These are phyloP conservation scores for Aphyosemion australe DNA, from an alignment of 2,113 vertebrate species.

Conservation along the genomic window DNA sequence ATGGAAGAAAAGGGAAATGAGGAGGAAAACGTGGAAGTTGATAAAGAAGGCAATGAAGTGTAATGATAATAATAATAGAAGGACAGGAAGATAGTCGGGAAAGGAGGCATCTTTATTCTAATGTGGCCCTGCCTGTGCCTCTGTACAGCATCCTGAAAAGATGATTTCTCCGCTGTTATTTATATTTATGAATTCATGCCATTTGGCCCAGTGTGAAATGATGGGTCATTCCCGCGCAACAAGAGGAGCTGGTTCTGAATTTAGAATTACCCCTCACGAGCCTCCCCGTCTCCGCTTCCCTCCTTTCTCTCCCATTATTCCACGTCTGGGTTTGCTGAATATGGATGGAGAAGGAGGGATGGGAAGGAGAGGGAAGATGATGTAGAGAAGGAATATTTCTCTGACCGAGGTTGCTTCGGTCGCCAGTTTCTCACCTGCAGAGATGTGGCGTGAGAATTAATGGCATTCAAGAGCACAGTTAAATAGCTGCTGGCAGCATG, in stretches of 20 bases:
- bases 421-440: conserved; percentile 74
- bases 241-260: conserved; percentile 83
- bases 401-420: conserved; percentile 72
- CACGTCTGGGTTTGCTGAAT: conserved; percentile 79
- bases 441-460: conserved; percentile 65
- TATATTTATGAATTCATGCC: conserved; percentile 87
- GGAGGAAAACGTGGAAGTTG: conserved; percentile 47
- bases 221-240: conserved; percentile 84
- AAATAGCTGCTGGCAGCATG: conserved; percentile 60
- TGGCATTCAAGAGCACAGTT: conserved; percentile 57
- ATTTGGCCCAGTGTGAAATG: conserved; percentile 83
- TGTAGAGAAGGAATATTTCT: conserved; percentile 27
- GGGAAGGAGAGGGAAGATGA: conserved; percentile 18
- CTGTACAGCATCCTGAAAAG: conserved; percentile 74
- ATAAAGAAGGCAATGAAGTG: conserved; percentile 44
- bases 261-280: conserved; percentile 71
- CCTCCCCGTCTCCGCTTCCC: conserved; percentile 16
- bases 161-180: conserved; percentile 79
- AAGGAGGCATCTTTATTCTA: conserved; percentile 69
- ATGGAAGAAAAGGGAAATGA: conserved; percentile 17
- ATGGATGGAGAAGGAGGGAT: conserved; percentile 68
- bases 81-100: conserved; percentile 41
- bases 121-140: conserved; percentile 64
- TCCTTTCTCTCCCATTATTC: conserved; percentile 57
- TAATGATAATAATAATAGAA: conserved; percentile 44